Evolutionary conservation across 2,113 vertebrate species (phyloP), one percentile per base, ranked within the genome.

Genomic region (Morone saxatilis): DNA sequence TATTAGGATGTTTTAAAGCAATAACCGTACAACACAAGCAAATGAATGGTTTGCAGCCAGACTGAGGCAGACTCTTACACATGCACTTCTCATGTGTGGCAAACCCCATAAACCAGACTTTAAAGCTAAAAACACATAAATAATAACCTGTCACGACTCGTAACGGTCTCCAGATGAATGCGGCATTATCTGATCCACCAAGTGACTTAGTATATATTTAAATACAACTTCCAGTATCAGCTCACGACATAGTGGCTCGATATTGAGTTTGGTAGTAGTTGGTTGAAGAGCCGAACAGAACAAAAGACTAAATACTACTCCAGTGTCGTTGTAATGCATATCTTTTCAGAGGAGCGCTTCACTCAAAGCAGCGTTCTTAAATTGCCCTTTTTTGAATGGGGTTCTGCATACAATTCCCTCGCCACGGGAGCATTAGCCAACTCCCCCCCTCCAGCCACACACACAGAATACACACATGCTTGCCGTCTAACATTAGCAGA

Each of bases 391-490:
- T 51, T 31, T 71, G 6, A 85, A 61, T 16, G 62, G 14, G 61
- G n/a, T 53, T 79, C 43, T 45, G 2, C 14, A 9, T 16, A 12
- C 9, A 20, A 13, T 19, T 63, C 19, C 4, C 38, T 57, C 41
- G 16, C 3, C 25, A 19, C 2, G 4, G 61, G 50, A 3, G 63
- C 51, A 75, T 56, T 76, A 43, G 54, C 53, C 45, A 61, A 75
- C 63, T 45, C 71, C 14, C 25, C 25, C 25, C 25, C 25, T 25
- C 25, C 25, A 54, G 40, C 47, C 25, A 20, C 60, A 50, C 57
- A 22, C 73, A 41, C 63, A 75, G 47, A 76, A 43, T 14, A 67
- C 74, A 74, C 83, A 73, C 80, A 72, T 25, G 40, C 57, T 7
- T 62, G 59, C 72, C 19, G 75, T 48, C 67, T 78, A 47, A 66